Evolutionary conservation across 2,797 vertebrate genomes (phyloP).

Genomic region (Poecilia wingei): DNA sequence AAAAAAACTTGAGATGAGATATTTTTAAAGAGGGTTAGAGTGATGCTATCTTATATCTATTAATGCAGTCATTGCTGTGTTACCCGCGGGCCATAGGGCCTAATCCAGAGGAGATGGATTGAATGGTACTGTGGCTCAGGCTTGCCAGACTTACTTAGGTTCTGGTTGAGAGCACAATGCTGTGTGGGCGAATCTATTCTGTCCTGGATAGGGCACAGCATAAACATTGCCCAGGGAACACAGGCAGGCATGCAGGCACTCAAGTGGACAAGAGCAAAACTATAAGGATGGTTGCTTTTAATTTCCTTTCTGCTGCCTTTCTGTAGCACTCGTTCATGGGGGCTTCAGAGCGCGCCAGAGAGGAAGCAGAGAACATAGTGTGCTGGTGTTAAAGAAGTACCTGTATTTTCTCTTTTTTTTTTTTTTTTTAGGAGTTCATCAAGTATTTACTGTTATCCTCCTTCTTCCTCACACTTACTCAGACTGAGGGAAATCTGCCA

Average conservation of each 20-base stretch:
- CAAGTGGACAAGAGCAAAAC: conserved; percentile 76
- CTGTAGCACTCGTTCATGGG: conserved; percentile 54
- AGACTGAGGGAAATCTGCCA: conserved; percentile 46
- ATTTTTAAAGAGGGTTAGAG: conserved; percentile 57
- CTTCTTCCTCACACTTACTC: conserved; percentile 25
- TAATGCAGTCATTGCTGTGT: conserved; percentile 64
- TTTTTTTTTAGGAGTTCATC: conserved; percentile 22
- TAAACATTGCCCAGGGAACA: conserved; percentile 78
- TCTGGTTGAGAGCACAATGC: conserved; percentile 82
- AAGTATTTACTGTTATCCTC: conserved; percentile 33
- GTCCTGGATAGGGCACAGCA: conserved; percentile 75
- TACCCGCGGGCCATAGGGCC: conserved; percentile 56
- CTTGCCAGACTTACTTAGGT: conserved; percentile 81
- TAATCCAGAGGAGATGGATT: conserved; percentile 77
- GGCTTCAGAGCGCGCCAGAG: conserved; percentile 45
- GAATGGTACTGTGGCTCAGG: conserved; percentile 73
- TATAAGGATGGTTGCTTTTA: conserved; percentile 76
- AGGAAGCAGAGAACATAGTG: conserved; percentile 32
- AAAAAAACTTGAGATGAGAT: conserved; percentile 6
- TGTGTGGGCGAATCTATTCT: conserved; percentile 83
- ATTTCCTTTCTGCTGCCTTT: conserved; percentile 72
- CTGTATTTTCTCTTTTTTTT: conserved; percentile 37
- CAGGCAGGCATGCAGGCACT: conserved; percentile 68
- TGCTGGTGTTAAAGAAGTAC: conserved; percentile 59
- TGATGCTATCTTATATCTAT: conserved; percentile 71